Percentiles rank a stretch among this genome's conserved stretches.
These are phyloP conservation scores for Rhizoglyphus robini DNA, from an alignment of 1,140 invertebrate species.

Conservation along the genomic window DNA sequence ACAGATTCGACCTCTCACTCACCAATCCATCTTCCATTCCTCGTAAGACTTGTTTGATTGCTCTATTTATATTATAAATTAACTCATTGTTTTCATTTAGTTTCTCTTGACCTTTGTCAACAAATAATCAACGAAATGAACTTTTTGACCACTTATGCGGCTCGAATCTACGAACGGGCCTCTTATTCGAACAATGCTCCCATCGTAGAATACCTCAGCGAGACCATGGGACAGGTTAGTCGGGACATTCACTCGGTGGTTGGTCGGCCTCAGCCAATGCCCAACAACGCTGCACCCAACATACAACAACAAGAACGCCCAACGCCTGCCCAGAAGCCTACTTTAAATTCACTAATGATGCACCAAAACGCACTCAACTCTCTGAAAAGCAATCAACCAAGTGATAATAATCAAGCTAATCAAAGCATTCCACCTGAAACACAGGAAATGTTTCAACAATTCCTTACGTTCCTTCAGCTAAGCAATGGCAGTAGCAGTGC, in stretches of 20 bases:
- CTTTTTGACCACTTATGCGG: slow-evolving; percentile 16
- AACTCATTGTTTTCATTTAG: not conserved
- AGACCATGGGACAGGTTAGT: slow-evolving; percentile 5
- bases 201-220: slow-evolving; percentile 5
- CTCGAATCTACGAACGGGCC: slow-evolving; percentile 19
- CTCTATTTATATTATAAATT: not conserved
- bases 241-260: not conserved
- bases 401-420: not conserved
- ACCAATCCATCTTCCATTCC: slow-evolving; percentile 18
- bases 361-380: not conserved
- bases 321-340: too few relatives aligned
- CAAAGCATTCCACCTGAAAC: not conserved
- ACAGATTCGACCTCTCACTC: not conserved
- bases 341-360: too few relatives aligned
- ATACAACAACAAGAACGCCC: not conserved
- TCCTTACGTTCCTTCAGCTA: not conserved
- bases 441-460: slow-evolving; percentile 15
- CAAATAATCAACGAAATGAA: slow-evolving; percentile 22
- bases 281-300: not conserved
- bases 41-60: not conserved
- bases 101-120: slow-evolving; percentile 18
- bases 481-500: not conserved
- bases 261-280: not conserved
- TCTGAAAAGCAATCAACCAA: not conserved
- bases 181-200: slow-evolving; percentile 18